Evolutionary conservation across 1,140 invertebrate genomes (phyloP).

Genomic region (Drosophila baimaii): DNA sequence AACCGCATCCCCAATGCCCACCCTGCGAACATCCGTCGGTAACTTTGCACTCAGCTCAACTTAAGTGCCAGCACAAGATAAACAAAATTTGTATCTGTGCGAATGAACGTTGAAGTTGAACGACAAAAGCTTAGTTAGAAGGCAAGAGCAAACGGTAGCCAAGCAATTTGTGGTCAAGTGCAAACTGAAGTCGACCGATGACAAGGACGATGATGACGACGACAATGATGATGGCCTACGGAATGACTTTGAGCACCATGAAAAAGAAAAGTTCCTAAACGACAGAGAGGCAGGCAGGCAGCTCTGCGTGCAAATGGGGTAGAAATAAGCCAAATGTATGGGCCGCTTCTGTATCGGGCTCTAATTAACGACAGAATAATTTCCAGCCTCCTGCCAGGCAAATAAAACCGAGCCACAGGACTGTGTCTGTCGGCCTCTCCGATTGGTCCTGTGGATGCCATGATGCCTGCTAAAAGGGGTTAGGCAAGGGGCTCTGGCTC

Average conservation of each 20-base stretch:
- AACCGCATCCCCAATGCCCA: conserved; percentile 5
- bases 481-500: conserved; percentile 1
- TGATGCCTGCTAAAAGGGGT: background rate
- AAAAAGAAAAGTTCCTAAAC: conserved; percentile 44
- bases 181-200: conserved; percentile 55
- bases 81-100: conserved; percentile 63
- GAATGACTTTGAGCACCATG: conserved; percentile 8
- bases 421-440: background rate
- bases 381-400: conserved; percentile 56
- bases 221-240: conserved; percentile 17
- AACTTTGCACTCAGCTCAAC: conserved; percentile 64
- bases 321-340: conserved; percentile 76
- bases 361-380: conserved; percentile 82
- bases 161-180: conserved; percentile 77
- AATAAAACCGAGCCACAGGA: conserved; percentile 50
- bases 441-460: conserved; percentile 8
- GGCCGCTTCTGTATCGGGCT: conserved; percentile 53
- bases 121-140: conserved; percentile 69
- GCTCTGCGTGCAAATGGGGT: conserved; percentile 67
- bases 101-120: conserved; percentile 38
- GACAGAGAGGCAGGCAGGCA: conserved; percentile 38
- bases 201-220: conserved; percentile 19
- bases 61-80: conserved; percentile 69
- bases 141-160: conserved; percentile 73
- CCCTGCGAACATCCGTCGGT: conserved; percentile 26